phyloP scores from a whole-genome alignment of 2,113 vertebrate genomes.

The Catharus bicknelli region DNA sequence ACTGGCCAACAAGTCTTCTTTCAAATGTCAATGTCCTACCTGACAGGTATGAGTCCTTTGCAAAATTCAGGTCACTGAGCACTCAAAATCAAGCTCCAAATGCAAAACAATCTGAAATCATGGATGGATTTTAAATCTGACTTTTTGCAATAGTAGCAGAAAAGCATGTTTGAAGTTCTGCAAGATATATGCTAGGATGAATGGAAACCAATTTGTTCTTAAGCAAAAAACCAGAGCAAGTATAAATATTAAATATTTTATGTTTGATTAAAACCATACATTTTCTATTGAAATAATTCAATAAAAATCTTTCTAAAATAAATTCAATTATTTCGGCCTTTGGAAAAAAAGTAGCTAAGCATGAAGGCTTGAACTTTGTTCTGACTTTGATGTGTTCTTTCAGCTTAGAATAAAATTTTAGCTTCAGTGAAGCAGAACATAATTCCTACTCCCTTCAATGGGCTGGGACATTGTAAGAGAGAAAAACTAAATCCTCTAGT shows the following conservation, averaged over 20 bases:
- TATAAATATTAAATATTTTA: neutral
- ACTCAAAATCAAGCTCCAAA: neutral
- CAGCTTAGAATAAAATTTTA: neutral
- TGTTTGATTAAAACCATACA: neutral
- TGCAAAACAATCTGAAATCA: neutral
- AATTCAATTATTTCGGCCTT: neutral
- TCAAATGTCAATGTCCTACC: neutral
- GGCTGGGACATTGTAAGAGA: neutral
- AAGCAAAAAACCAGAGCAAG: neutral
- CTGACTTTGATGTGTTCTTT: neutral
- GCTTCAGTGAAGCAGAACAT: neutral
- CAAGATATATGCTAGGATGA: neutral
- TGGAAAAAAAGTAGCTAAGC: neutral
- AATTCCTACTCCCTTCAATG: neutral
- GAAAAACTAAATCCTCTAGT: neutral
- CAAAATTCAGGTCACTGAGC: neutral
- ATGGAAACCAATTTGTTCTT: neutral
- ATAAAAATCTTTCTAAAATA: neutral
- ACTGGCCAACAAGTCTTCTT: neutral
- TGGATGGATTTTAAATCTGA: neutral
- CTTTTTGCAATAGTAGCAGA: neutral
- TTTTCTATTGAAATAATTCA: neutral
- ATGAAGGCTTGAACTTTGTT: neutral
- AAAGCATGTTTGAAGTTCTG: neutral
- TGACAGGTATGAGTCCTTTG: neutral